Base-by-base conservation (phyloP, 2,113 vertebrate genomes). In the Ancistrus triradiatus region DNA sequence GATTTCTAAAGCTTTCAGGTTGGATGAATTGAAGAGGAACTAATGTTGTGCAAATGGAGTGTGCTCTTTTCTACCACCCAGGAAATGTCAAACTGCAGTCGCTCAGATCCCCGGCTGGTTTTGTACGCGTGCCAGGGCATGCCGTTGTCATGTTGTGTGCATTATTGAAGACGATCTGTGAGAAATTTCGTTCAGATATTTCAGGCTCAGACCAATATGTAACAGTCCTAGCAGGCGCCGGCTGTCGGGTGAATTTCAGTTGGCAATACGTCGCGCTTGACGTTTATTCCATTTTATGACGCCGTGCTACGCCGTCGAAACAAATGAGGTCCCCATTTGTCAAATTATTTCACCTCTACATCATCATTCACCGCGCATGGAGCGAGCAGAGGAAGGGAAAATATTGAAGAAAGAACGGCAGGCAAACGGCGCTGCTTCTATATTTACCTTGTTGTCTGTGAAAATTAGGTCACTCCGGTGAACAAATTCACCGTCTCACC, bases 391-490 rank as follows among this genome's bases (percentile, higher is more conserved):
- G 24, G 55, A 58, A 58, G 22, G 55, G 38, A 35, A 21, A 21
- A 57, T 57, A 57, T 42, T 38, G 53, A 57, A 25, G 53, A 40
- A 38, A 22, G 28, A 18, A 8, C 33, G 18, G 28, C 38, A 15
- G 17, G 38, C 14, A 10, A 27, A 18, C 37, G 27, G 37, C n/a
- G 28, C 22, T 28, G 2, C 27, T 58, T 81, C 81, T 85, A 82
- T 85, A 85, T 85, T 79, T 85, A 85, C 83, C 80, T 77, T 83
- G 80, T 82, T 81, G 80, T 82, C 77, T 79, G 70, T 76, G 83
- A 82, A 85, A 86, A 58, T 86, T 81, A 84, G 84, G 84, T 86
- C 84, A 85, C 77, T 83, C 81, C 83, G 83, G 83, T 84, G 81
- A 83, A 84, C 81, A 80, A 78, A 83, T 81, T 79, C 76, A 61